Evolutionary conservation across 2,797 vertebrate genomes (phyloP).

Genomic region (Tragopan temminckii): DNA sequence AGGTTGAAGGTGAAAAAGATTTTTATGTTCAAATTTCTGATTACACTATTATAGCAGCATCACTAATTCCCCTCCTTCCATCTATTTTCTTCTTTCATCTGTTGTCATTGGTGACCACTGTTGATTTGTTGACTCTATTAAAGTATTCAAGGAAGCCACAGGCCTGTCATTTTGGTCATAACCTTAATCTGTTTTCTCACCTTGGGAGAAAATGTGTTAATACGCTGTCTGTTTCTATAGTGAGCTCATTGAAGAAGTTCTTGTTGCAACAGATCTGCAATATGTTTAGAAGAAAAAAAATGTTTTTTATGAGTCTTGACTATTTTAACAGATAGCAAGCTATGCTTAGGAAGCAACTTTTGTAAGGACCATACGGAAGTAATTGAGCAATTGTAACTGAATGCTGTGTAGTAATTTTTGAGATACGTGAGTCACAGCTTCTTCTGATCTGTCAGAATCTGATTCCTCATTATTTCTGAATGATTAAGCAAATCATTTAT

Average conservation of each 20-base stretch:
- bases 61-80: conserved; percentile 49
- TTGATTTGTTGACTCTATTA: conserved; percentile 75
- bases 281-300: neutral
- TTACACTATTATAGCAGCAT: conserved; percentile 45
- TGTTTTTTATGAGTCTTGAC: neutral
- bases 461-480: conserved; percentile 32
- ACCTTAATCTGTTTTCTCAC: conserved; percentile 77
- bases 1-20: conserved; percentile 40
- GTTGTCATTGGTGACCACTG: conserved; percentile 69
- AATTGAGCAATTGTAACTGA: neutral
- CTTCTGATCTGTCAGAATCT: neutral
- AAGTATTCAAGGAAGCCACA: conserved; percentile 65
- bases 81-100: conserved; percentile 56
- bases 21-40: conserved; percentile 56
- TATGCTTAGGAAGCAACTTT: neutral
- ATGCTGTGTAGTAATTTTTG: neutral
- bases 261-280: neutral
- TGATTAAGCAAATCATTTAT: conserved; percentile 15
- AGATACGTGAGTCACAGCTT: neutral
- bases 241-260: conserved; percentile 33
- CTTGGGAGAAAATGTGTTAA: conserved; percentile 74
- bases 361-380: neutral
- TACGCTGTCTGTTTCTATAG: conserved; percentile 41
- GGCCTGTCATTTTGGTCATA: conserved; percentile 75
- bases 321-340: neutral